Base-by-base conservation (phyloP, 2,797 vertebrate species). In the Podargus strigoides region DNA sequence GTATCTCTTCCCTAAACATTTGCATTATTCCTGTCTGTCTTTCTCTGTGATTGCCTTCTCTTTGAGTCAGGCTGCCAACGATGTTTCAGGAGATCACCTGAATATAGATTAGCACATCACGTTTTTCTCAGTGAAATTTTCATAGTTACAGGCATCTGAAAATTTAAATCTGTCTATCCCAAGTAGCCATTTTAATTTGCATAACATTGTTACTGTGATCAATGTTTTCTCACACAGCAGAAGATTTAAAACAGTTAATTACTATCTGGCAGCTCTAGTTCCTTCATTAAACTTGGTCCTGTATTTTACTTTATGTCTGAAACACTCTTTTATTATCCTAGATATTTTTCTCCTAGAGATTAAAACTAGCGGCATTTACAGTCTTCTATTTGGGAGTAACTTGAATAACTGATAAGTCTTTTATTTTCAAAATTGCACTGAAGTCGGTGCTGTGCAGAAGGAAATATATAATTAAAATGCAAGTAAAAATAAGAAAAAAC, bases 101-200 rank as follows among this genome's bases (percentile, higher is more conserved):
- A 87, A 85, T 90, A 81, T 36, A 85, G 69, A 93, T 89, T 60
- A 79, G 63, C 16, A 67, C n/a, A 23, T 55, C 5, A n/a, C 44
- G 67, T 87, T 86, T 76, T 88, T 81, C 64, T 77, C 53, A 36
- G 46, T 75, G 55, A 78, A 85, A 80, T 92, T 52, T 46, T 69
- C 72, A 34, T 67, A 77, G 58, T 58, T 36, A n/a, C 21, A 81
- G 72, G 69, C 88, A 90, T 81, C 39, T 72, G 53, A 58, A 89
- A 93, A 90, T 89, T 84, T 81, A 83, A 87, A 87, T 94, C 67
- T 68, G 22, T 63, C 49, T 56, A 66, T 70, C 26, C 4, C 30
- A 90, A 85, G 53, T 32, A 90, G 30, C 49, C 55, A 49, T 75
- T 93, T 94, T 59, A 58, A 94, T 96, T 94, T 94, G 32, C 86